Base-by-base conservation (phyloP, 2,113 vertebrate genomes). In the Pelobates fuscus region DNA sequence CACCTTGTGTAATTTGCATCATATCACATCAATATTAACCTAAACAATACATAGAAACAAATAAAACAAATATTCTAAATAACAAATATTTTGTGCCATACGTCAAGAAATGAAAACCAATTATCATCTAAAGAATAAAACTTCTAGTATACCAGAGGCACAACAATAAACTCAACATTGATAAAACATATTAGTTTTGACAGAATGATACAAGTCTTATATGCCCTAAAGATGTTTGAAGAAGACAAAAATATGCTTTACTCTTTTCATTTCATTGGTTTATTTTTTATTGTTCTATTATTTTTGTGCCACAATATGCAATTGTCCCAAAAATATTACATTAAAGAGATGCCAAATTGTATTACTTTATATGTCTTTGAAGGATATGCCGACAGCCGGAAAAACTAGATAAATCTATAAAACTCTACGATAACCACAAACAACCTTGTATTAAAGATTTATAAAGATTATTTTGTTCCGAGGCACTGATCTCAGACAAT, bases 401-500 rank as follows among this genome's bases (percentile, higher is more conserved):
- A 78, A 78, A 26, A 24, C 17, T 61, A 67, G 7, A 2, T 58
- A 61, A n/a, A 58, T 25, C 70, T 70, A 49, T 60, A 71, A 69
- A 77, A 46, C 77, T 21, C 74, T 70, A 79, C 5, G 17, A 76
- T 81, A 69, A 2, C 57, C 72, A 81, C 63, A 80, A 86, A 84
- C 62, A 77, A 85, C 27, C 76, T 70, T 72, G 41, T 46, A 81
- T 66, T 60, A 77, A 84, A 84, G 72, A 49, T 71, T 81, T 80
- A 82, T 23, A 63, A 72, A 77, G 43, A 67, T 78, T 80, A 73
- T 63, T 75, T 66, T 71, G 78, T 71, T 65, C 70, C 71, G 59
- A 78, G 80, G 5, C 62, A 68, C 0, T 78, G 75, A 75, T 80
- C 80, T 66, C 62, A 81, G 25, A 62, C 24, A 14, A 46, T n/a